Percentiles rank a stretch among this genome's conserved stretches.
Conservation (phyloP, 2,113 vertebrate genomes). For the Pelecanoides urinatrix region DNA sequence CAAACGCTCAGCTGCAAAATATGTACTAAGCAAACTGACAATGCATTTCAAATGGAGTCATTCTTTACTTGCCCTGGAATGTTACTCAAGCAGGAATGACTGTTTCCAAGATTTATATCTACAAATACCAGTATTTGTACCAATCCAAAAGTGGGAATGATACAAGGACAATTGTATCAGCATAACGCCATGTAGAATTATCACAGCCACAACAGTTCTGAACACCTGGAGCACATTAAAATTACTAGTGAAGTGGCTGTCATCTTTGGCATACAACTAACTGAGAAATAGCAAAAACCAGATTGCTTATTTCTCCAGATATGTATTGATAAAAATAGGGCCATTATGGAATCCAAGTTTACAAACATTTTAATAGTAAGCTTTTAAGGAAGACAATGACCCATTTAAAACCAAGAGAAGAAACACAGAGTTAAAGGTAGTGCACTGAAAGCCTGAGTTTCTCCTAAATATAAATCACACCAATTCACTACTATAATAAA, state of each 20-base stretch:
- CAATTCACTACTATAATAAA: not conserved
- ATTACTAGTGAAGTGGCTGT: not conserved
- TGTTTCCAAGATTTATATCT: not conserved
- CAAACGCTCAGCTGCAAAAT: not conserved
- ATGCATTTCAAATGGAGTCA: not conserved
- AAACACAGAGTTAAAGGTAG: not conserved
- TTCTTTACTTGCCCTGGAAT: not conserved
- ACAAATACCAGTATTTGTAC: not conserved
- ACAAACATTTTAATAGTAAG: not conserved
- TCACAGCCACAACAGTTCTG: not conserved
- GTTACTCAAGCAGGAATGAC: not conserved
- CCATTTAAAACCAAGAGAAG: not conserved
- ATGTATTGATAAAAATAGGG: not conserved
- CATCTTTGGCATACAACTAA: not conserved
- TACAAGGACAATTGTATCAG: not conserved
- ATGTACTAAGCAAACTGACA: not conserved
- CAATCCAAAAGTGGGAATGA: not conserved
- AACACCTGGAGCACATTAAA: not conserved
- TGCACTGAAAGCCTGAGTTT: not conserved
- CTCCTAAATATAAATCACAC: not conserved
- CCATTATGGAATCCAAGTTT: not conserved
- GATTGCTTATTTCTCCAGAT: not conserved
- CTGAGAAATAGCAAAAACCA: not conserved
- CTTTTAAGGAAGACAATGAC: not conserved
- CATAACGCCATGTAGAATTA: not conserved